Base-by-base conservation (phyloP, 2,888 invertebrate genomes). In the Artemia sinica region DNA sequence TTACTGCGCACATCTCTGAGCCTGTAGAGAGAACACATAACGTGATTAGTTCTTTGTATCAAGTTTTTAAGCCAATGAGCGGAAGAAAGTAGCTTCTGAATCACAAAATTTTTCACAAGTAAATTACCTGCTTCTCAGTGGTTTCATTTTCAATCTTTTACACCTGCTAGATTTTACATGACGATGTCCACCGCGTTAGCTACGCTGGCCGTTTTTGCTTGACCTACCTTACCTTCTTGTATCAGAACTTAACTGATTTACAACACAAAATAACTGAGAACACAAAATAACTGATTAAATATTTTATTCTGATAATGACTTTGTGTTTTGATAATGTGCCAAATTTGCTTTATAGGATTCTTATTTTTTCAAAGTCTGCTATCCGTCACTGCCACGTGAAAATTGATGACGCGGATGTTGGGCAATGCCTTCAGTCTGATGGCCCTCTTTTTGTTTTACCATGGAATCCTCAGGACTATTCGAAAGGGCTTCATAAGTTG, bases 401-500 rank as follows among this genome's bases (percentile, higher is more conserved):
- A 58, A 58, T 58, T 58, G 58, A 58, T 18, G 58, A 18, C 11
- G 58, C 14, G 8, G 18, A 18, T 14, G 14, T 58, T 58, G 14
- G 18, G 10, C 58, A n/a, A 1, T 58, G 58, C 58, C 58, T 14
- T n/a, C 18, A n/a, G 14, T 14, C n/a, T 14, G 58, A 58, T 58
- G 58, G 58, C 8, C n/a, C n/a, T 14, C 18, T 58, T 8, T 58
- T 58, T 9, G 58, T 58, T 58, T n/a, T 18, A n/a, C 14, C n/a
- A 58, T 58, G 58, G 58, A 58, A 58, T 58, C 58, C 58, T n/a
- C 18, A n/a, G 8, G 14, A 14, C 14, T 58, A 58, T 58, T n/a
- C 58, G 14, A 8, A 58, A 58, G 58, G 58, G 10, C n/a, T 58
- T n/a, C 58, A 58, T 58, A 58, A 58, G 18, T 10, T 58, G 10